Evolutionary conservation across 2,888 invertebrate species (phyloP).

Genomic region (Sepiola atlantica): DNA sequence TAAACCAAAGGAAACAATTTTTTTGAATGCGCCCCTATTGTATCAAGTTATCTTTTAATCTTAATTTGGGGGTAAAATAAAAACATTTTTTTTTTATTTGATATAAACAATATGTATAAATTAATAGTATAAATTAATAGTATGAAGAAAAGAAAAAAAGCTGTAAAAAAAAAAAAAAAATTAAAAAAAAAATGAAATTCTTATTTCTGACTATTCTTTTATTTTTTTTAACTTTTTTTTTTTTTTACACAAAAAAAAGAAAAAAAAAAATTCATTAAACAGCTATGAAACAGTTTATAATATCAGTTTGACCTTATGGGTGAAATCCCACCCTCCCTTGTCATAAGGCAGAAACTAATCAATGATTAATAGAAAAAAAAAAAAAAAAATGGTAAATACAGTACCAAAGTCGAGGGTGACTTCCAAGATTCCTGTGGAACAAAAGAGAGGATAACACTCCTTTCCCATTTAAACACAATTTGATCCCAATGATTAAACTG

Average conservation of each 20-base stretch:
- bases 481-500: no score
- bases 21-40: no score
- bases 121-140: not conserved
- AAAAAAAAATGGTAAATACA: no score
- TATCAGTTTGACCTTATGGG: not conserved
- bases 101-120: not conserved
- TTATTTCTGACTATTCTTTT: not conserved
- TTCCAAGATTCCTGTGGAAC: no score
- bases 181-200: not conserved
- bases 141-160: no score
- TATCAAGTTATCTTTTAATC: not conserved
- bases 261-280: not conserved
- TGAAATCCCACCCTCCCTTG: not conserved
- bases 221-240: not conserved
- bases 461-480: no score
- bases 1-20: no score
- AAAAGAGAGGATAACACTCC: no score
- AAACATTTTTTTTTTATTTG: not conserved
- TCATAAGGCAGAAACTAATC: not conserved
- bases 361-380: not conserved
- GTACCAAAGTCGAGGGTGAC: no score
- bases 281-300: not conserved
- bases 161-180: not conserved
- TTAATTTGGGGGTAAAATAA: not conserved
- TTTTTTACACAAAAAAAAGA: no score